phyloP scores from a whole-genome alignment of 2,888 invertebrate species.

The Peribatodes rhomboidaria region DNA sequence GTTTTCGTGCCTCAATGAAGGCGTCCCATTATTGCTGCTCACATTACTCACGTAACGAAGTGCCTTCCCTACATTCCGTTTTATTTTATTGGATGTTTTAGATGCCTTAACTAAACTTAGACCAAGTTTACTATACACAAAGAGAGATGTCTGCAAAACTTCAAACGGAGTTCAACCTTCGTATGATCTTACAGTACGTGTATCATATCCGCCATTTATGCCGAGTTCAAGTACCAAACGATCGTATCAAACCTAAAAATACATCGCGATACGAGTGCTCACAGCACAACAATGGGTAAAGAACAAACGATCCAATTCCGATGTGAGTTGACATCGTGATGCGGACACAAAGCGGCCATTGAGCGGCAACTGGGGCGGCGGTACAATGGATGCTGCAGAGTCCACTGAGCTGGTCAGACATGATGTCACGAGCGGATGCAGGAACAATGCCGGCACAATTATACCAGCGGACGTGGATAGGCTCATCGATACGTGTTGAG shows the following conservation, averaged over 20 bases:
- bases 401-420: conserved; percentile 36
- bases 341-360: conserved; percentile 64
- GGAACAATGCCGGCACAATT: conserved; percentile 72
- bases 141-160: conserved; percentile 2
- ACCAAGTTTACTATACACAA: no score
- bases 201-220: background rate
- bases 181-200: background rate
- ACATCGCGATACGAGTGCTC: conserved; percentile 27
- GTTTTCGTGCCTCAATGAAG: conserved; percentile 44
- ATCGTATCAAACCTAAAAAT: conserved; percentile 34
- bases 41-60: conserved; percentile 14
- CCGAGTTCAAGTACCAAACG: conserved; percentile 26
- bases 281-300: conserved; percentile 40
- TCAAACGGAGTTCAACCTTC: conserved; percentile 6
- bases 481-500: conserved; percentile 32
- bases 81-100: background rate
- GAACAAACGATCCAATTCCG: conserved; percentile 50
- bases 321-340: conserved; percentile 48
- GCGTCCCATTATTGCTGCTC: conserved; percentile 30
- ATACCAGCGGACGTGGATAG: conserved; percentile 48
- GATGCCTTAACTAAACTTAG: background rate
- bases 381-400: conserved; percentile 64
- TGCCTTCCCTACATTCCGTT: conserved; percentile 12
- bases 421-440: conserved; percentile 74
- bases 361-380: conserved; percentile 64